Evolutionary conservation across 2,113 vertebrate genomes (phyloP).

Genomic region (Sylvia atricapilla): DNA sequence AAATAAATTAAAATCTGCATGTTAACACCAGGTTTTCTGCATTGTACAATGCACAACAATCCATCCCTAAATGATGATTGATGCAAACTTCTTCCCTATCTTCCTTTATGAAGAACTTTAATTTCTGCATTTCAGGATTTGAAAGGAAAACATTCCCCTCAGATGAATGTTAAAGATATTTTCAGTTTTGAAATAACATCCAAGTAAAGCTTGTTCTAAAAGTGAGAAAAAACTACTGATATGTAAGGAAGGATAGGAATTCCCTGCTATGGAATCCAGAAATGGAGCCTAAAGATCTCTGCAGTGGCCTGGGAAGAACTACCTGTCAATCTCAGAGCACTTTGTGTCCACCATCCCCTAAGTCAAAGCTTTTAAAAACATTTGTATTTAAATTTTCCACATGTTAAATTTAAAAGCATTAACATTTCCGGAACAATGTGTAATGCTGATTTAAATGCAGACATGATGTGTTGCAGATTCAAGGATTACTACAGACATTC

Average conservation of each 20-base stretch:
- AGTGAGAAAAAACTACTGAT: not conserved
- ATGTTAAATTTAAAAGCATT: not conserved
- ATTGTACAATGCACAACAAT: not conserved
- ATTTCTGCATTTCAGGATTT: not conserved
- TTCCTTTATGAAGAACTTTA: not conserved
- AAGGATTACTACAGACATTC: conserved; percentile 15
- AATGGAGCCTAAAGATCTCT: not conserved
- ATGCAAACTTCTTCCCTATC: not conserved
- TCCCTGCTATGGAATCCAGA: not conserved
- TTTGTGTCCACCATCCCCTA: not conserved
- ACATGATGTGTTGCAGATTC: not conserved
- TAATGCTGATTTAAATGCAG: not conserved
- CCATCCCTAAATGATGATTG: not conserved
- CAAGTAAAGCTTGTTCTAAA: not conserved
- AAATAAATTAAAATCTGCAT: not conserved
- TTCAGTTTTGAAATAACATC: not conserved
- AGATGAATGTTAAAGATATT: not conserved
- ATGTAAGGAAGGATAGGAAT: not conserved
- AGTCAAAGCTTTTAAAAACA: not conserved
- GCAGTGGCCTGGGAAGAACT: not conserved
- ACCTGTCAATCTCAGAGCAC: not conserved
- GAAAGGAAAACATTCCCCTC: not conserved
- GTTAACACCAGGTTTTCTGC: not conserved
- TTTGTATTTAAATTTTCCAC: not conserved
- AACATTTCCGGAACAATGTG: conserved; percentile 1